phyloP scores from a whole-genome alignment of 2,888 invertebrate species.

The Polyommatus iphigenia region DNA sequence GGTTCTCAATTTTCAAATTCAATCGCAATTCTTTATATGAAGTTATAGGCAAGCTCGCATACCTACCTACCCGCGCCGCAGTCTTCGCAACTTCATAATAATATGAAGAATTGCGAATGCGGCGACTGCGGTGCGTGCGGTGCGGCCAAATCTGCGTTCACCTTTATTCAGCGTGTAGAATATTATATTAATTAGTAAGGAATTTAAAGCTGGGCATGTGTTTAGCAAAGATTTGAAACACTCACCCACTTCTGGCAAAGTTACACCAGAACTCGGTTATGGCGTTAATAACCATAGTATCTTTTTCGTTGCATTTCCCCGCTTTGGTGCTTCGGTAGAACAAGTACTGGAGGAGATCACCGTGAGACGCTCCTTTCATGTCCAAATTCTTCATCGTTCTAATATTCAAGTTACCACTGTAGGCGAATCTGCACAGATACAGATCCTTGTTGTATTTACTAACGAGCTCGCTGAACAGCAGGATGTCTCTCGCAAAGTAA shows the following conservation, averaged over 20 bases:
- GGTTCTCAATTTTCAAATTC: too few relatives aligned
- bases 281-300: constrained; percentile 53
- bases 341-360: constrained; percentile 64
- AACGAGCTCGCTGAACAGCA: constrained; percentile 51
- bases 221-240: constrained; percentile 24
- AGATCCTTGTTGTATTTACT: constrained; percentile 47
- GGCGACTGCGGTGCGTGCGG: too few relatives aligned
- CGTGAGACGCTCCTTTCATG: constrained; percentile 61
- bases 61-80: too few relatives aligned
- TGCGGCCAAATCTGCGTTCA: too few relatives aligned
- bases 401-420: constrained; percentile 60
- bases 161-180: neutral
- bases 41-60: too few relatives aligned
- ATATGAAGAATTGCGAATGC: too few relatives aligned
- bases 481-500: constrained; percentile 55
- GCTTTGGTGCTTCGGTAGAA: constrained; percentile 63
- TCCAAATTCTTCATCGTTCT: constrained; percentile 57
- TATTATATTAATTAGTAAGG: too few relatives aligned
- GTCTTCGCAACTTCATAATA: too few relatives aligned
- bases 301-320: constrained; percentile 47
- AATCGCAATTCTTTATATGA: too few relatives aligned
- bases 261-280: constrained; percentile 60
- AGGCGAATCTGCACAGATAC: constrained; percentile 58
- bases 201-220: too few relatives aligned
- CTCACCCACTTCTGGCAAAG: constrained; percentile 68